A percentile compares a stretch with the other conserved stretches of the same genome.
Conservation (phyloP, 2,113 vertebrate species). For the Phylloscopus trochilus region DNA sequence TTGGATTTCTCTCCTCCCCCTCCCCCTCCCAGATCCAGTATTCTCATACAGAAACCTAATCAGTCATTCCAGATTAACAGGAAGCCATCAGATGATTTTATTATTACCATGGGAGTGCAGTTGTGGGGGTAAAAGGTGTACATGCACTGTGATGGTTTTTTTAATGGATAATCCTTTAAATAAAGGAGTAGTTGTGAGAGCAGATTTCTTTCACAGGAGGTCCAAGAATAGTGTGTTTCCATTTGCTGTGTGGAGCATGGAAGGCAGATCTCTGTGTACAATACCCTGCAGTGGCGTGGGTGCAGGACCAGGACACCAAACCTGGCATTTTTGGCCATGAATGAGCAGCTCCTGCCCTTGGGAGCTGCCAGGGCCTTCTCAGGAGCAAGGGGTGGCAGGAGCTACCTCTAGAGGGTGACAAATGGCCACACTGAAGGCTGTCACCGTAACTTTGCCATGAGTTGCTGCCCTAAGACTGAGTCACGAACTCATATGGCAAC, state of each 20-base stretch:
- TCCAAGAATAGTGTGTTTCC: neutral
- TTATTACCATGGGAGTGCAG: neutral
- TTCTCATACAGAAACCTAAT: neutral
- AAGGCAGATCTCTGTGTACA: neutral
- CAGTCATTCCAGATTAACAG: neutral
- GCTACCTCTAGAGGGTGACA: constrained; percentile 36
- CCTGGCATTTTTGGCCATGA: neutral
- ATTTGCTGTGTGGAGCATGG: neutral
- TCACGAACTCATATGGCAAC: neutral
- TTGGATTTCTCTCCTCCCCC: fast-evolving
- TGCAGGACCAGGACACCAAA: neutral
- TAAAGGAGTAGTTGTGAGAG: neutral
- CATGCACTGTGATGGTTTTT: neutral
- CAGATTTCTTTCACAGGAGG: neutral
- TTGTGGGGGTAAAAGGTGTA: neutral
- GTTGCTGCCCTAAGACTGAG: neutral
- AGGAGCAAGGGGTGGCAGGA: neutral
- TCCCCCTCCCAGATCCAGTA: fast-evolving
- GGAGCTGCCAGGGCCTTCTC: neutral
- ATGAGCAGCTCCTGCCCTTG: neutral
- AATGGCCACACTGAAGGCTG: neutral
- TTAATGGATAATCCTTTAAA: neutral
- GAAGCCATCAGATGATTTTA: neutral
- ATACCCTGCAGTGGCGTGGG: neutral
- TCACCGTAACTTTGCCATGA: neutral